Evolutionary conservation across 2,888 invertebrate species (phyloP).

Genomic region (Synanthedon formicaeformis): DNA sequence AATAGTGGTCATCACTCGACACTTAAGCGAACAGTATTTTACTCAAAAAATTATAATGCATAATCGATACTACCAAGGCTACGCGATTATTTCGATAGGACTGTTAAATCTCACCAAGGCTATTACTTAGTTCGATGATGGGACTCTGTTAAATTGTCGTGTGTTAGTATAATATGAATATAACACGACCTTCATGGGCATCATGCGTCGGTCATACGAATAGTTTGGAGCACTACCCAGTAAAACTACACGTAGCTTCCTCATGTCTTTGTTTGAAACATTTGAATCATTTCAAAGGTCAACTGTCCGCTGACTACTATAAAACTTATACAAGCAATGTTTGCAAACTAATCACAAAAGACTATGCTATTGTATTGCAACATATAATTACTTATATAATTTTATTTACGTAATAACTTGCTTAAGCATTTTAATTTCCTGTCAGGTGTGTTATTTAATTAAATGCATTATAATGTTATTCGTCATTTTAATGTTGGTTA

Average conservation of each 20-base stretch:
- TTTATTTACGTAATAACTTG: background rate
- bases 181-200: no score
- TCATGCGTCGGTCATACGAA: no score
- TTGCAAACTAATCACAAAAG: background rate
- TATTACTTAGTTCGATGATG: no score
- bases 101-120: no score
- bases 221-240: background rate
- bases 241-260: background rate
- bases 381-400: background rate
- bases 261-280: slow-evolving; percentile 2
- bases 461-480: background rate
- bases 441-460: background rate
- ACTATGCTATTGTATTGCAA: background rate
- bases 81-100: no score
- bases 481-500: no score
- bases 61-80: no score
- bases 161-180: no score
- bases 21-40: no score
- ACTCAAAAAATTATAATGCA: no score
- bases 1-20: no score
- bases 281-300: slow-evolving; percentile 1
- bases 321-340: background rate
- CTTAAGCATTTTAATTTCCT: background rate
- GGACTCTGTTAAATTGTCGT: no score
- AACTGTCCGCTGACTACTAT: background rate